A percentile compares a stretch with the other conserved stretches of the same genome.
Evolutionary conservation across 2,113 vertebrate genomes (phyloP).

Genomic region (Deroptyus accipitrinus): DNA sequence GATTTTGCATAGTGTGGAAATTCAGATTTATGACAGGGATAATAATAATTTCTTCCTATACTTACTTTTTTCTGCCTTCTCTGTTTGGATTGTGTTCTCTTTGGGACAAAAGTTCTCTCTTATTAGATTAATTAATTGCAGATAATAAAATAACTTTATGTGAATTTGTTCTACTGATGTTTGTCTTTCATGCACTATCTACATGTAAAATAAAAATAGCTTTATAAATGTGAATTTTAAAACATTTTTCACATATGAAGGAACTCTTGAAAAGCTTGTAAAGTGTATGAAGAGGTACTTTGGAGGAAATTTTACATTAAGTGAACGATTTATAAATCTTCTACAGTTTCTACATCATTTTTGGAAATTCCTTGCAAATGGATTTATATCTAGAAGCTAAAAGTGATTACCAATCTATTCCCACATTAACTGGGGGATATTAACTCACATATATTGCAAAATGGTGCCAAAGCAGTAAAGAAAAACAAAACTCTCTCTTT

Average conservation of each 20-base stretch:
- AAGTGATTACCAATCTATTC: background rate
- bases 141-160: background rate
- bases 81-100: background rate
- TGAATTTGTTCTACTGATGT: background rate
- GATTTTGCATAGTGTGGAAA: background rate
- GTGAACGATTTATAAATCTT: background rate
- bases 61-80: background rate
- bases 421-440: background rate
- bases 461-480: background rate
- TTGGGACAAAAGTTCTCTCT: background rate
- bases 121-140: background rate
- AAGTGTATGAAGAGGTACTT: background rate
- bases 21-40: background rate
- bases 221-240: background rate
- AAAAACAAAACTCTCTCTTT: background rate
- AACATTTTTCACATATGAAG: background rate
- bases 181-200: background rate
- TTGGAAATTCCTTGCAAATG: background rate
- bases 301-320: background rate
- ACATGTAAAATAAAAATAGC: background rate
- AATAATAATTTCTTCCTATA: background rate
- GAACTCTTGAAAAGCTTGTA: background rate
- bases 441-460: background rate
- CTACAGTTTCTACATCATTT: background rate
- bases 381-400: background rate